Evolutionary conservation across 2,113 vertebrate genomes (phyloP).

Genomic region (Zosterops hypoxanthus): DNA sequence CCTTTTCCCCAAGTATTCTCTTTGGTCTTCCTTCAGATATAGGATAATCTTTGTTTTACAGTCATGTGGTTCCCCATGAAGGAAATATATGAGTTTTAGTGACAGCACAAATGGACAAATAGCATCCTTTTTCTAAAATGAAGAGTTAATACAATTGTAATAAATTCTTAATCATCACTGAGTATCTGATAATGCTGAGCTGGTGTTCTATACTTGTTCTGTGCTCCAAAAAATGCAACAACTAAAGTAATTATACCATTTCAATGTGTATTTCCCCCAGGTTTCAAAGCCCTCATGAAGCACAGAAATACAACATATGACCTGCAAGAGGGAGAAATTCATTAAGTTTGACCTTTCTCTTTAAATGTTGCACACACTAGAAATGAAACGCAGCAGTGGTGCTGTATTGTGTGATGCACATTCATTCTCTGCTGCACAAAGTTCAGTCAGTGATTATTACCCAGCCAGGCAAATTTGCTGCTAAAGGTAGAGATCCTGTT

Average conservation of each 20-base stretch:
- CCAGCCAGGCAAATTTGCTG: neutral
- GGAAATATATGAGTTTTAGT: neutral
- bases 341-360: neutral
- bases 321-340: neutral
- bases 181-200: neutral
- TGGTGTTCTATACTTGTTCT: neutral
- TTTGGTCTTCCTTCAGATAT: slow-evolving; percentile 76
- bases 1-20: slow-evolving; percentile 73
- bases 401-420: neutral
- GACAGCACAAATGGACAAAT: neutral
- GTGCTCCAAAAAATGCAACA: neutral
- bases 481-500: neutral
- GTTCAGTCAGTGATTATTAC: neutral
- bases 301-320: neutral
- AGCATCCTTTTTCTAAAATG: neutral
- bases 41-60: slow-evolving; percentile 76
- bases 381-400: neutral
- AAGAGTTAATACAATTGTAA: neutral
- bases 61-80: slow-evolving; percentile 51
- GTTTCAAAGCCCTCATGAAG: neutral
- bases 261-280: neutral
- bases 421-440: neutral
- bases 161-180: neutral
- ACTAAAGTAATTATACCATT: neutral
- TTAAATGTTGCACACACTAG: neutral